Percentiles rank a stretch among this genome's conserved stretches.
phyloP scores from a whole-genome alignment of 2,797 vertebrate species.

The Morus bassanus region DNA sequence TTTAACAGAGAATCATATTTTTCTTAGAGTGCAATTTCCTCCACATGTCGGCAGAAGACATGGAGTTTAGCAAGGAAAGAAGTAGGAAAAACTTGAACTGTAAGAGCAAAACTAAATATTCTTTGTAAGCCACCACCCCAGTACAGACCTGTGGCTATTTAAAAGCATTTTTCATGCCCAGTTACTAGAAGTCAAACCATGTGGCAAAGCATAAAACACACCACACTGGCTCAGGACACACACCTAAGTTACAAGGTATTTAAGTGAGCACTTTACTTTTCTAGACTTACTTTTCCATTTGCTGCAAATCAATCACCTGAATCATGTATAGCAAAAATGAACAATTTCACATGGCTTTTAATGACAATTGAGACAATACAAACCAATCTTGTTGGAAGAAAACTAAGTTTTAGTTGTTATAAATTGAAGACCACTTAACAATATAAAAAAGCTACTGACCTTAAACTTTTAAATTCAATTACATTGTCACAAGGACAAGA shows the following conservation, averaged over 20 bases:
- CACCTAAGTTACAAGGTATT: background rate
- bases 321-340: background rate
- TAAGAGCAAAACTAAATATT: background rate
- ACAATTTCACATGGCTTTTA: background rate
- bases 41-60: background rate
- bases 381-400: background rate
- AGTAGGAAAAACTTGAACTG: background rate
- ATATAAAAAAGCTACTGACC: background rate
- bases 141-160: background rate
- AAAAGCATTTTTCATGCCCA: background rate
- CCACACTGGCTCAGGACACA: background rate
- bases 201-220: background rate
- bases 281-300: background rate
- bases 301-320: background rate
- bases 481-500: background rate
- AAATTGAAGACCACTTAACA: background rate
- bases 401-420: background rate
- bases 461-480: background rate
- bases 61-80: background rate
- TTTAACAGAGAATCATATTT: background rate
- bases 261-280: background rate
- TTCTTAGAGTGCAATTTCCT: background rate
- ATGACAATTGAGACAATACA: background rate
- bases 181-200: background rate
- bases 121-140: background rate